phyloP scores from a whole-genome alignment of 2,113 vertebrate species.

The Hemiprocne comata region DNA sequence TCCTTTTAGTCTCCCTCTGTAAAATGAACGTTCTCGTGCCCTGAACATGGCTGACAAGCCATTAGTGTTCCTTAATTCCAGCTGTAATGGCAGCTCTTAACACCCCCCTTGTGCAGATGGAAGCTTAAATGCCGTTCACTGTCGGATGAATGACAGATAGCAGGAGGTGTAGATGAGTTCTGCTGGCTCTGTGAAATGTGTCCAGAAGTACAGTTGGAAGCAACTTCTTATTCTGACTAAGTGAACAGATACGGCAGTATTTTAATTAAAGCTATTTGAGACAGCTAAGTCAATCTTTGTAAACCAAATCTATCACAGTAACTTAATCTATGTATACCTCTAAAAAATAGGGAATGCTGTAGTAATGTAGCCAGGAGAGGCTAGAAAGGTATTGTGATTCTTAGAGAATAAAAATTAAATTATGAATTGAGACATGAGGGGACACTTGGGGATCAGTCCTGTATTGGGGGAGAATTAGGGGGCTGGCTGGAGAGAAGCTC shows the following conservation, averaged over 20 bases:
- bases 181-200: neutral
- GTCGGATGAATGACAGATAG: neutral
- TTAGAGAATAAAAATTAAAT: neutral
- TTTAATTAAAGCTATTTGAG: neutral
- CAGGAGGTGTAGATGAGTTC: neutral
- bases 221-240: neutral
- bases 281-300: neutral
- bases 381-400: neutral
- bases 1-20: neutral
- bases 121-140: neutral
- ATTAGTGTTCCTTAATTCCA: constrained; percentile 18
- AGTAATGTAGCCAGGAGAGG: neutral
- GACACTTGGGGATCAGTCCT: neutral
- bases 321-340: neutral
- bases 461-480: neutral
- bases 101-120: rapidly evolving
- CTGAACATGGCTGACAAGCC: neutral
- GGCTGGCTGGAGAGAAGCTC: neutral
- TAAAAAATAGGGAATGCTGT: neutral
- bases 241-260: neutral
- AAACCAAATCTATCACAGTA: neutral
- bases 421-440: neutral
- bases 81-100: constrained; percentile 23
- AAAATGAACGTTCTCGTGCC: neutral
- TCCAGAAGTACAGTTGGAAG: neutral